Percentiles rank a stretch among this genome's conserved stretches.
Evolutionary conservation across 2,113 vertebrate species (phyloP).

Genomic region (Ploceus nigricollis): DNA sequence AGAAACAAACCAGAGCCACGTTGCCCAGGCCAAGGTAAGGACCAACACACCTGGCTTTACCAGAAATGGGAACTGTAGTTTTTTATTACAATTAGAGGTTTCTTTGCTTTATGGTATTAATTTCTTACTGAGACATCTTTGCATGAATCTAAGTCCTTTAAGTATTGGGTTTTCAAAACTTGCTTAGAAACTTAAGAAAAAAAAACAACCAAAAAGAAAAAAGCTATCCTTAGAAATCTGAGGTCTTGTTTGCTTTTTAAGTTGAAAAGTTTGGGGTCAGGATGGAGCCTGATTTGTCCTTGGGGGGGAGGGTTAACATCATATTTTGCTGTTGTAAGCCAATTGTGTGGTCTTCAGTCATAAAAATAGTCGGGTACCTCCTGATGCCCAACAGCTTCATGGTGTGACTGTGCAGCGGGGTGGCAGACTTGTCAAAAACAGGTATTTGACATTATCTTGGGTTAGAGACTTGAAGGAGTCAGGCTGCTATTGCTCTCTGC

Average conservation of each 20-base stretch:
- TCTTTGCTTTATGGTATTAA: background rate
- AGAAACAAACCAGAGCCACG: rapidly evolving
- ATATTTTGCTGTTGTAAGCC: background rate
- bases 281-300: background rate
- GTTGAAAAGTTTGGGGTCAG: background rate
- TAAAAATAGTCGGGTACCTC: background rate
- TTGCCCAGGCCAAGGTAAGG: background rate
- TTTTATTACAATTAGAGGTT: background rate
- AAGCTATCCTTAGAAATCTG: background rate
- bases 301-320: background rate
- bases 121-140: background rate
- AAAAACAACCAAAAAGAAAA: background rate
- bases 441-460: background rate
- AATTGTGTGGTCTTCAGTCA: background rate
- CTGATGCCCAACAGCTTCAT: background rate
- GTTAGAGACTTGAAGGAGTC: background rate
- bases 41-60: background rate
- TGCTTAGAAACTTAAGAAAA: background rate
- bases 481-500: background rate
- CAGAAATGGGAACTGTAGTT: background rate
- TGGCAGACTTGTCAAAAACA: background rate
- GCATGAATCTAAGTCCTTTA: background rate
- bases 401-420: rapidly evolving
- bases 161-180: background rate
- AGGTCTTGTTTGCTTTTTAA: background rate